Conservation (phyloP, 2,888 invertebrate species). For the Calameuta idolon region DNA sequence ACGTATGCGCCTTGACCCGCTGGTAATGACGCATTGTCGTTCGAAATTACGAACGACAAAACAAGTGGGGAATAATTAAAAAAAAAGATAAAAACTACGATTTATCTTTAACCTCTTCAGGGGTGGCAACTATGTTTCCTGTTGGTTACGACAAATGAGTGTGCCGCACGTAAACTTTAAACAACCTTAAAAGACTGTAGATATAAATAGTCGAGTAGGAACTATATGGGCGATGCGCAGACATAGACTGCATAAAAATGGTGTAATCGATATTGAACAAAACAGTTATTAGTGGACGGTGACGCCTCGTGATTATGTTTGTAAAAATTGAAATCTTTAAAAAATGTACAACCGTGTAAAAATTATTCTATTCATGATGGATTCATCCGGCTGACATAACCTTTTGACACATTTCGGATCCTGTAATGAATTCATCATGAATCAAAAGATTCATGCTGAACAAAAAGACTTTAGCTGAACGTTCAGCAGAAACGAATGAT, state of each 20-base stretch:
- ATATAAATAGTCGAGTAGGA: slow-evolving; percentile 42
- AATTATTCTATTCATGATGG: too few species aligned
- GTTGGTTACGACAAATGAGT: slow-evolving; percentile 36
- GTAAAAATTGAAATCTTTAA: too few species aligned
- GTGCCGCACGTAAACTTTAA: slow-evolving; percentile 43
- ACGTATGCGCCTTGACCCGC: slow-evolving; percentile 49
- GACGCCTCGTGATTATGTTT: slow-evolving; percentile 6
- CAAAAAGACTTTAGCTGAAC: too few species aligned
- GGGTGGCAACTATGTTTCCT: not conserved
- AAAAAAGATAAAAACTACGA: too few species aligned
- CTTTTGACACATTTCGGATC: too few species aligned
- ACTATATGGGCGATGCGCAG: slow-evolving; percentile 5
- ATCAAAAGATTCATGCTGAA: too few species aligned
- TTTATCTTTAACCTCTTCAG: too few species aligned
- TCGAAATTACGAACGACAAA: not conserved
- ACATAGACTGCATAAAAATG: slow-evolving; percentile 35
- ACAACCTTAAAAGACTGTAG: slow-evolving; percentile 41
- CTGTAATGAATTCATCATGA: too few species aligned
- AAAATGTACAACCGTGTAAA: too few species aligned
- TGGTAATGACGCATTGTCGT: not conserved
- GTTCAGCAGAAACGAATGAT: too few species aligned
- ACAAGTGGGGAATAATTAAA: too few species aligned
- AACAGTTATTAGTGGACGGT: slow-evolving; percentile 35
- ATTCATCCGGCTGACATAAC: too few species aligned
- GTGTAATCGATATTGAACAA: slow-evolving; percentile 35